These are phyloP conservation scores for Vandiemenella viatica DNA, from an alignment of 2,888 invertebrate genomes.

Conservation along the genomic window DNA sequence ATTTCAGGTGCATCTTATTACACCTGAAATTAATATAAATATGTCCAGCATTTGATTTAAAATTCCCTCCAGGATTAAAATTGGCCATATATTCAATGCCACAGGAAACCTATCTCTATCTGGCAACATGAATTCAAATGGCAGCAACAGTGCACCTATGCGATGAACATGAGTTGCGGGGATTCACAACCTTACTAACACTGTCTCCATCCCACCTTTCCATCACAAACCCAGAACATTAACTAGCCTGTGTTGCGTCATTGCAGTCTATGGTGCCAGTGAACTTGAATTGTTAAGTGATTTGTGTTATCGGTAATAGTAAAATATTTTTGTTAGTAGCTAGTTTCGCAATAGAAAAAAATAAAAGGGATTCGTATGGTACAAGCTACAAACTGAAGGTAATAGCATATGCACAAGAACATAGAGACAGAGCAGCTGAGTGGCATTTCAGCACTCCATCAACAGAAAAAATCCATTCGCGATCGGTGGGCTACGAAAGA, in stretches of 20 bases:
- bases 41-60: too few species aligned
- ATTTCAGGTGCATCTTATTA: neutral
- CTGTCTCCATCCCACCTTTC: neutral
- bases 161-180: neutral
- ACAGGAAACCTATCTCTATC: neutral
- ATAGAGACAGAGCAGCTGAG: slow-evolving; percentile 4
- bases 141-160: slow-evolving; percentile 1
- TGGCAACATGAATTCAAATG: neutral
- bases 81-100: neutral
- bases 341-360: neutral
- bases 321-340: neutral
- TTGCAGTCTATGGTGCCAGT: slow-evolving; percentile 2
- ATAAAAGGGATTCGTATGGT: neutral
- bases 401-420: slow-evolving; percentile 3
- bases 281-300: neutral
- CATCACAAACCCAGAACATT: slow-evolving; percentile 16
- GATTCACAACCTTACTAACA: neutral
- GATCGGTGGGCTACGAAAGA: neutral
- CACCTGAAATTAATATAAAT: neutral
- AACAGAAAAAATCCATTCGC: slow-evolving; percentile 1
- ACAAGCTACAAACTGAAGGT: neutral
- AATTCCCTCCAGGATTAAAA: too few species aligned
- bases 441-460: neutral
- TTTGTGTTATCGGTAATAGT: neutral
- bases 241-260: slow-evolving; percentile 28